These are phyloP conservation scores for Lasioglossum oenotherae DNA, from an alignment of 2,888 invertebrate genomes.

Conservation along the genomic window DNA sequence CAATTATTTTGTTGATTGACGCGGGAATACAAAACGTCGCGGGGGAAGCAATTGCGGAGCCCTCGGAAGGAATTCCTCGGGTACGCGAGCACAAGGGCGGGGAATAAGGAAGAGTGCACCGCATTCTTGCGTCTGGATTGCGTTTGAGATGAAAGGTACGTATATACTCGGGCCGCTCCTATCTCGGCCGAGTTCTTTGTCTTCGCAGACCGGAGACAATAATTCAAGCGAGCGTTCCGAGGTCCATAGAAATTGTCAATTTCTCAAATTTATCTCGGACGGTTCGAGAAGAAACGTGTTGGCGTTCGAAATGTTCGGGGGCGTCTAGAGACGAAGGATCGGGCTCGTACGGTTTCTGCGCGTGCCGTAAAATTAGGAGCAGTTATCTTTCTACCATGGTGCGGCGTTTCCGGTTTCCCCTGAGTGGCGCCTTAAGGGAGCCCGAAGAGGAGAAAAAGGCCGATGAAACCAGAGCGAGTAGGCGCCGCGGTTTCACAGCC, in stretches of 20 bases:
- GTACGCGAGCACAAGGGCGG: background rate
- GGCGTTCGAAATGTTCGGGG: background rate
- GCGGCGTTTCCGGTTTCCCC: slow-evolving; percentile 62
- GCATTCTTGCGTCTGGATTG: slow-evolving; percentile 14
- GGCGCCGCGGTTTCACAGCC: slow-evolving; percentile 63
- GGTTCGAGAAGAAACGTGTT: background rate
- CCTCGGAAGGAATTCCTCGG: background rate
- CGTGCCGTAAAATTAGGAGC: slow-evolving; percentile 55
- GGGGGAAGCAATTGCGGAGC: slow-evolving; percentile 24
- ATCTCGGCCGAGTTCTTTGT: background rate
- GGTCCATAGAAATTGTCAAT: background rate
- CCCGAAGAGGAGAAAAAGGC: slow-evolving; percentile 37
- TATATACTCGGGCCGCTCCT: background rate
- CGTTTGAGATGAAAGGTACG: background rate
- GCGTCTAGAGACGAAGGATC: background rate
- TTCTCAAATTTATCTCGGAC: background rate
- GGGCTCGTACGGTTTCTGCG: slow-evolving; percentile 36
- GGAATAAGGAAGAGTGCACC: slow-evolving; percentile 10
- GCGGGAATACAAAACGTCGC: slow-evolving; percentile 25
- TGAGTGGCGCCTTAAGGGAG: slow-evolving; percentile 63
- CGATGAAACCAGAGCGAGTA: slow-evolving; percentile 56
- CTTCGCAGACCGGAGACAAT: background rate
- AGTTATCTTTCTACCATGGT: slow-evolving; percentile 54
- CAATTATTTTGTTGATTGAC: slow-evolving; percentile 46
- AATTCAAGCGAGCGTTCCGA: background rate